Conservation (phyloP, 2,113 vertebrate species). For the Junco hyemalis region DNA sequence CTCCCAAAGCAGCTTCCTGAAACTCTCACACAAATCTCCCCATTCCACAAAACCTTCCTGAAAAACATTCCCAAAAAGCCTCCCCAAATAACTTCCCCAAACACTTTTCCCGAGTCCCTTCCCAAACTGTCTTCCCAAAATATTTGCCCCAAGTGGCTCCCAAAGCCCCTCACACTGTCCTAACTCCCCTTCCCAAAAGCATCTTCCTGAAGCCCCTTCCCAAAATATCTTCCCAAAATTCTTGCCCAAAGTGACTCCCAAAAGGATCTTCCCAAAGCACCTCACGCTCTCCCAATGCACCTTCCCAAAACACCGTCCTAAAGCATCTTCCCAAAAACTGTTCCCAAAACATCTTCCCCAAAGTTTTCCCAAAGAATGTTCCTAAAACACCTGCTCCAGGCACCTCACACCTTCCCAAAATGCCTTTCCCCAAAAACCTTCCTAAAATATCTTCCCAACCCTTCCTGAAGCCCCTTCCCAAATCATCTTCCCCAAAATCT, state of each 20-base stretch:
- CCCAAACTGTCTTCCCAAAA: background rate
- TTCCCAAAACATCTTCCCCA: background rate
- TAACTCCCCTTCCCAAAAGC: background rate
- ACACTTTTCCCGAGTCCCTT: background rate
- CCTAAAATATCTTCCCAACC: background rate
- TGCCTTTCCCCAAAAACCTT: background rate
- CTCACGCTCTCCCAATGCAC: accelerated
- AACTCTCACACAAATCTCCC: background rate
- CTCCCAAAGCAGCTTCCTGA: background rate
- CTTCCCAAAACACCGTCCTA: background rate
- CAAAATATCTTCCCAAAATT: background rate
- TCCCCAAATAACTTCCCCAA: accelerated
- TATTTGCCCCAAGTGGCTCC: background rate
- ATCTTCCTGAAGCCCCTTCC: background rate
- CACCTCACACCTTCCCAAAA: background rate
- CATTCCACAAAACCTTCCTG: background rate
- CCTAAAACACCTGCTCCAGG: background rate
- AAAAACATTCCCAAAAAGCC: background rate
- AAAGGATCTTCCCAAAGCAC: background rate
- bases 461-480: background rate
- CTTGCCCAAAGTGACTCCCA: background rate
- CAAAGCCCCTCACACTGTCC: accelerated
- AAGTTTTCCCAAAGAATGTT: background rate
- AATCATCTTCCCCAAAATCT: background rate
- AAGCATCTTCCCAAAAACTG: background rate